Evolutionary conservation across 2,797 vertebrate genomes (phyloP).

Genomic region (Trachops cirrhosus): DNA sequence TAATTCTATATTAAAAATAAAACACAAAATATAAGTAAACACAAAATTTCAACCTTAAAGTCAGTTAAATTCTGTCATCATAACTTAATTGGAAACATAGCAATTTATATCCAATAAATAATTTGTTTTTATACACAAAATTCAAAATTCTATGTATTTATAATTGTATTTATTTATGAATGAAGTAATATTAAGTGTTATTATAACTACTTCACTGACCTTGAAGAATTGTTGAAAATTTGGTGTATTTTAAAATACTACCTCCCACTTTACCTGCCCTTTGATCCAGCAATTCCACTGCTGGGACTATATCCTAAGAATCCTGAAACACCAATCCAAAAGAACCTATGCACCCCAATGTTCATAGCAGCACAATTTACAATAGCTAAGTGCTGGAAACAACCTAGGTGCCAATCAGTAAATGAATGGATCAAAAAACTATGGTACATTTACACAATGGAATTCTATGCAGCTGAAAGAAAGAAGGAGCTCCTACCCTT

Average conservation of each 20-base stretch:
- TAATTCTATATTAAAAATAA: not conserved
- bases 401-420: too few relatives aligned
- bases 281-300: too few relatives aligned
- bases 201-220: not conserved
- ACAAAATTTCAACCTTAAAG: not conserved
- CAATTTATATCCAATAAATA: not conserved
- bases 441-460: too few relatives aligned
- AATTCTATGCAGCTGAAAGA: too few relatives aligned
- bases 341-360: too few relatives aligned
- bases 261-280: too few relatives aligned
- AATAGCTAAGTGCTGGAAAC: too few relatives aligned
- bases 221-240: not conserved
- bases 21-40: not conserved
- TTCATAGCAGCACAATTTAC: too few relatives aligned
- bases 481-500: too few relatives aligned
- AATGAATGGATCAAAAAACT: too few relatives aligned
- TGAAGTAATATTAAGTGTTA: not conserved
- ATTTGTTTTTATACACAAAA: not conserved
- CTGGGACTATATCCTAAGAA: too few relatives aligned
- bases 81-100: not conserved
- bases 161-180: not conserved
- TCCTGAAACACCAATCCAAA: too few relatives aligned
- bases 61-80: not conserved
- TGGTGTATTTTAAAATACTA: not conserved
- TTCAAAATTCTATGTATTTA: not conserved